Evolutionary conservation across 2,797 vertebrate genomes (phyloP), one percentile per base, ranked within the genome.

Genomic region (Takifugu ocellatus): DNA sequence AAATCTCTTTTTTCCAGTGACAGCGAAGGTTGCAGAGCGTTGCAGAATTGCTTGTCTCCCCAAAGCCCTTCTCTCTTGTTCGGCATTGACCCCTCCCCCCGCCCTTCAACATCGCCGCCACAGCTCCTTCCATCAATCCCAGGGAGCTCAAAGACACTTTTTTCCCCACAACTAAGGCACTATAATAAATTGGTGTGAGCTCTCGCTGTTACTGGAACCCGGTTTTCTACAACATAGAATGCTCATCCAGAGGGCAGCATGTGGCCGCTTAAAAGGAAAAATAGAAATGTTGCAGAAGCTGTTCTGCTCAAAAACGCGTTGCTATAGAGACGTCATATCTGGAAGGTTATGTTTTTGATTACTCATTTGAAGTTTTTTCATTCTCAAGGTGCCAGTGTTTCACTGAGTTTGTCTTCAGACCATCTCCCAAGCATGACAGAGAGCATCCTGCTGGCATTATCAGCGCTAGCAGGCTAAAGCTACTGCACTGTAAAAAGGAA

Each of bases 251-350:
- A 1, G 61, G 70, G 56, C 70, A 59, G 49, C 33, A 66, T 59
- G 59, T 56, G 59, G 60, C 53, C 48, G 62, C 59, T 70, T 73
- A 73, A 51, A 56, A 65, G 68, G 64, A 64, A 58, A 29, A 56
- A 60, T 63, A 68, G 57, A 74, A 49, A 15, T 72, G 51, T 33
- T 43, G 42, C 42, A n/a, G 42, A n/a, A 43, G 25, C 26, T 6
- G 9, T 48, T 11, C 46, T 48, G 47, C 25, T 49, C 24, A 3
- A 10, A 12, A 5, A 15, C 25, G 5, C 26, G 25, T 24, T 25
- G 83, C 59, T 51, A 46, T 81, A 9, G 48, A 70, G 78, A 86
- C 86, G 78, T 82, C 79, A 68, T 27, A 81, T 69, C 63, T 59
- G 61, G 60, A 70, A 63, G 66, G 60, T 46, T 55, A 43, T 33